Base-by-base conservation (phyloP, 2,888 invertebrate genomes). In the Nasonovia ribisnigri region DNA sequence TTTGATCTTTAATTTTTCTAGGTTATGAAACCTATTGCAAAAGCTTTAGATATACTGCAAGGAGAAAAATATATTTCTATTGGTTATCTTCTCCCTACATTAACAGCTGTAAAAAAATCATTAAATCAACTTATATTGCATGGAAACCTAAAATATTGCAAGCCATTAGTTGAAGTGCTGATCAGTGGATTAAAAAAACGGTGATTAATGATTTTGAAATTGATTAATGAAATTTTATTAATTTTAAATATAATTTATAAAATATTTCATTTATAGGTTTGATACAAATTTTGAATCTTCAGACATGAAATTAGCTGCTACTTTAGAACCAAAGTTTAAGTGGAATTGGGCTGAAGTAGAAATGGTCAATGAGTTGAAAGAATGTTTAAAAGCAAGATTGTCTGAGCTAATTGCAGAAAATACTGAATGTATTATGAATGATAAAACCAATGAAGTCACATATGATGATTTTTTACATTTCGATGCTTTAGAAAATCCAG, bases 321-420 rank as follows among this genome's bases (percentile, higher is more conserved):
- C 4, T 87, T 87, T 87, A 87, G 87, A 87, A 46, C 87, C 87
- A 87, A 87, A 46, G 87, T 87, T 46, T 87, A 87, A 87, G 24
- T 87, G 29, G 43, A 46, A 87, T 87, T 87, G 46, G 26, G 46
- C 88, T 88, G 88, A 88, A 88, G n/a, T 51, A 88, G 54, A 51
- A 88, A 88, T 20, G 0, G 36, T 88, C 6, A 20, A 88, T 88
- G 88, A 88, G 51, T 6, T 88, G 6, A 36, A 88, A 54, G 36
- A 88, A 20, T 13, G 88, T 54, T 88, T 88, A 88, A 88, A 36
- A 88, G 51, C 51, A 88, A 51, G n/a, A 13, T 88, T 51, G 43
- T 84, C 84, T 10, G 84, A 42, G 3, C 20, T 43, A 1, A 84
- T 43, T 2, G 10, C 3, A 84, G 8, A 42, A 6, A 84, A 84